Base-by-base conservation (phyloP, 2,797 vertebrate species). In the Alca torda region DNA sequence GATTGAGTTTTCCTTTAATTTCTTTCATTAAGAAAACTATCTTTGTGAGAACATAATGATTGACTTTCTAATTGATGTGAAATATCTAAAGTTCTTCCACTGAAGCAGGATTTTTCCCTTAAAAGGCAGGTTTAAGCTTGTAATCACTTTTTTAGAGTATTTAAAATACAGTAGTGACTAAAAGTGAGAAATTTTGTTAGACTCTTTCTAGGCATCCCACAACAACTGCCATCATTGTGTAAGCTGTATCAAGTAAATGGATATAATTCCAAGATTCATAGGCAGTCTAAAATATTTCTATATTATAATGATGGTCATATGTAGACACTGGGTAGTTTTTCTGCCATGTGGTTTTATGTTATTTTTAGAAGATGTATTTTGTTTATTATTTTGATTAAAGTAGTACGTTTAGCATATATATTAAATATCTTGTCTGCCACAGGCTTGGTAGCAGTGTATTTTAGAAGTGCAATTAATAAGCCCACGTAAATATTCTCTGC, bases 1-100 rank as follows among this genome's bases (percentile, higher is more conserved):
- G 33, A 64, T 53, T 30, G 69, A 63, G 2, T 79, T 60, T 65
- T 82, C 26, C 59, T 94, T 76, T 92, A 88, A 95, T 97, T 96
- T 96, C 51, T 92, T 96, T 88, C 50, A 46, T 88, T 88, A 91
- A 94, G 87, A 89, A 92, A 96, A 72, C 21, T 93, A 15, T 87
- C 61, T 87, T 73, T 63, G 28, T 75, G 70, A 90, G 84, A 94
- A 94, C 15, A 51, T 73, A 92, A 75, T 96, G 74, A 95, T 70
- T 96, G 80, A 81, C 72, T 97, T 96, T 59, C 35, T 90, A 93
- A 95, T 31, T 82, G 67, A 46, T 79, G 31, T 91, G 41, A 90
- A 64, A 64, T 89, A 90, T 75, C 69, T 94, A 73, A 87, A 92
- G 54, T 79, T 92, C 68, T 95, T 96, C 54, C 56, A 80, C 48